Conservation (phyloP, 2,113 vertebrate genomes). For the Bothrops jararaca region DNA sequence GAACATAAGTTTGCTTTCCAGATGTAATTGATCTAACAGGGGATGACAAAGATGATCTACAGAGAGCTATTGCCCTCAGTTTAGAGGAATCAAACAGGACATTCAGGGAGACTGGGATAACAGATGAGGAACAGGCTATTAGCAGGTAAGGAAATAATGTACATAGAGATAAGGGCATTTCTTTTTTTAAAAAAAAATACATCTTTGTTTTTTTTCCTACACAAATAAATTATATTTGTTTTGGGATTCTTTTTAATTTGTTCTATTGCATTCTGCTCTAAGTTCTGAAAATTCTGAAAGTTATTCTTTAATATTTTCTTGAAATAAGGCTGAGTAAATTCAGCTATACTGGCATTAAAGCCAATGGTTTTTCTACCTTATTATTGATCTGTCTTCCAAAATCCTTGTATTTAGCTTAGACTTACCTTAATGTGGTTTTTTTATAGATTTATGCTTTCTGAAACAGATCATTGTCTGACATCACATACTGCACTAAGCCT, state of each 20-base stretch:
- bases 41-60: slow-evolving; percentile 99
- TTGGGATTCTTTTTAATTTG: slow-evolving; percentile 53
- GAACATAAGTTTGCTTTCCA: slow-evolving; percentile 76
- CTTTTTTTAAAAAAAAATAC: slow-evolving; percentile 51
- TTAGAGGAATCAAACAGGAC: slow-evolving; percentile 95
- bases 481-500: background rate
- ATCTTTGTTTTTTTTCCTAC: slow-evolving; percentile 59
- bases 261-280: slow-evolving; percentile 43
- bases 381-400: background rate
- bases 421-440: background rate
- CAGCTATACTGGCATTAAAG: background rate
- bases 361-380: background rate
- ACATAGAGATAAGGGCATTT: slow-evolving; percentile 58
- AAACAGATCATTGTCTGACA: background rate
- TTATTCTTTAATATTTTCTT: background rate
- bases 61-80: slow-evolving; percentile 97
- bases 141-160: slow-evolving; percentile 83
- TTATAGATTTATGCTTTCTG: background rate
- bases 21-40: slow-evolving; percentile 98
- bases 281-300: background rate
- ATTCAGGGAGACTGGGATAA: slow-evolving; percentile 97
- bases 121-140: slow-evolving; percentile 98
- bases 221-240: slow-evolving; percentile 52
- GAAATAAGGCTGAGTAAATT: background rate
- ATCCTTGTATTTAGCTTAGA: background rate